phyloP scores from a whole-genome alignment of 2,113 vertebrate genomes.

The Coracopsis vasa region DNA sequence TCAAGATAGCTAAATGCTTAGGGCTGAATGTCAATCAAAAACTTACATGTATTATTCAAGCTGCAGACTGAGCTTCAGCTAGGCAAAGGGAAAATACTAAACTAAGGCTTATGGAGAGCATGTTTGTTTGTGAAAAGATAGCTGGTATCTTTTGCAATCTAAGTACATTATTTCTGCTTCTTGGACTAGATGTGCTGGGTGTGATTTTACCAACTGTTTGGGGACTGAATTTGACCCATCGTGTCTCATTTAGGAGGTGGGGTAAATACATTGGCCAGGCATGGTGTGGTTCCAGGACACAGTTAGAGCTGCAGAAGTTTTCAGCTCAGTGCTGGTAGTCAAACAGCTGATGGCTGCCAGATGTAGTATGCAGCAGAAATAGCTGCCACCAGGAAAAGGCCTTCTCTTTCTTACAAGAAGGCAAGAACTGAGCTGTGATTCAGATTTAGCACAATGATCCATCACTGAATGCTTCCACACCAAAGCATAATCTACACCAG shows the following conservation, averaged over 20 bases:
- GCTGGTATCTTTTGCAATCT: neutral
- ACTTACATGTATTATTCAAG: constrained; percentile 36
- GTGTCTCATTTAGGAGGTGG: neutral
- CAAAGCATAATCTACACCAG: neutral
- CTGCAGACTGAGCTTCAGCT: neutral
- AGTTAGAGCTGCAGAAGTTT: neutral
- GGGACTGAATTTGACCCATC: neutral
- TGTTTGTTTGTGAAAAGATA: neutral
- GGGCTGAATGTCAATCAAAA: constrained; percentile 39
- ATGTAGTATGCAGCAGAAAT: neutral
- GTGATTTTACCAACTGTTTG: neutral
- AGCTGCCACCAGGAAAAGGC: neutral
- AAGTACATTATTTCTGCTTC: neutral
- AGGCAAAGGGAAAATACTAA: constrained; percentile 15
- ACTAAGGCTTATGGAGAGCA: neutral
- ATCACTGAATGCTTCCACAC: neutral
- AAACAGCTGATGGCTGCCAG: neutral
- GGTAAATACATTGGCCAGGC: neutral
- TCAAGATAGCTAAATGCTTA: constrained; percentile 55
- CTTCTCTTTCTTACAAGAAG: neutral
- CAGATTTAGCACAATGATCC: neutral
- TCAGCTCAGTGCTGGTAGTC: neutral
- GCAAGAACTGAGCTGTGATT: neutral
- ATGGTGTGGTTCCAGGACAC: neutral
- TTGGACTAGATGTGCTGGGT: neutral